A percentile compares a stretch with the other conserved stretches of the same genome.
Evolutionary conservation across 2,888 invertebrate genomes (phyloP).

Genomic region (Timandra comae): DNA sequence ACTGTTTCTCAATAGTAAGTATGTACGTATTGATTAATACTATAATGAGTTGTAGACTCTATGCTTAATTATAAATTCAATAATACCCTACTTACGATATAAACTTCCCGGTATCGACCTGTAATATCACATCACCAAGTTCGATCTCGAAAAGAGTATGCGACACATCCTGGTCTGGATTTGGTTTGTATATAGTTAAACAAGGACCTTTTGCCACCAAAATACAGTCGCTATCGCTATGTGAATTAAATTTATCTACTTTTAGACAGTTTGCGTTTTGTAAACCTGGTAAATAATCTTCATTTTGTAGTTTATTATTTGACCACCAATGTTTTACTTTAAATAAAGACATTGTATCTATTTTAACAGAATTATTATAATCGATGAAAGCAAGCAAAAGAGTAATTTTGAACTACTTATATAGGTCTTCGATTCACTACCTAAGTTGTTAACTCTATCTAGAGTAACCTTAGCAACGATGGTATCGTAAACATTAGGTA

Average conservation of each 20-base stretch:
- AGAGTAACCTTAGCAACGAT: too few species aligned
- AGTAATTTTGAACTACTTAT: too few species aligned
- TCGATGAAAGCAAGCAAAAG: too few species aligned
- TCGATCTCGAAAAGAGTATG: conserved; percentile 87
- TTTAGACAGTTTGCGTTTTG: conserved; percentile 79
- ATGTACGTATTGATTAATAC: too few species aligned
- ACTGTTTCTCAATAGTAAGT: too few species aligned
- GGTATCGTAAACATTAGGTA: too few species aligned
- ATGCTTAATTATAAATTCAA: too few species aligned
- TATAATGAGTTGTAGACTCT: too few species aligned
- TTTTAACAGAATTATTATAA: too few species aligned
- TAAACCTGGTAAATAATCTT: conserved; percentile 69
- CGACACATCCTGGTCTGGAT: conserved; percentile 63
- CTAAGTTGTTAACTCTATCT: too few species aligned
- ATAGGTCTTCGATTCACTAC: too few species aligned
- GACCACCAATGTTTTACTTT: conserved; percentile 94
- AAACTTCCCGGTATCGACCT: conserved; percentile 89
- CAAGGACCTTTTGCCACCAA: conserved; percentile 69
- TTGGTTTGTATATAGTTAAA: conserved; percentile 58
- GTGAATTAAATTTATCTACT: conserved; percentile 87
- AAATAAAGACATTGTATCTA: conserved; percentile 89
- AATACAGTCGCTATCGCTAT: conserved; percentile 87
- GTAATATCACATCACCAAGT: conserved; percentile 84
- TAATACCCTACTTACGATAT: conserved; percentile 80
- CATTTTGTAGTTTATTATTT: conserved; percentile 78